Percentiles rank a stretch among this genome's conserved stretches.
These are phyloP conservation scores for Pocillopora grandis DNA, from an alignment of 92 coral and sea anemone species.

Conservation along the genomic window DNA sequence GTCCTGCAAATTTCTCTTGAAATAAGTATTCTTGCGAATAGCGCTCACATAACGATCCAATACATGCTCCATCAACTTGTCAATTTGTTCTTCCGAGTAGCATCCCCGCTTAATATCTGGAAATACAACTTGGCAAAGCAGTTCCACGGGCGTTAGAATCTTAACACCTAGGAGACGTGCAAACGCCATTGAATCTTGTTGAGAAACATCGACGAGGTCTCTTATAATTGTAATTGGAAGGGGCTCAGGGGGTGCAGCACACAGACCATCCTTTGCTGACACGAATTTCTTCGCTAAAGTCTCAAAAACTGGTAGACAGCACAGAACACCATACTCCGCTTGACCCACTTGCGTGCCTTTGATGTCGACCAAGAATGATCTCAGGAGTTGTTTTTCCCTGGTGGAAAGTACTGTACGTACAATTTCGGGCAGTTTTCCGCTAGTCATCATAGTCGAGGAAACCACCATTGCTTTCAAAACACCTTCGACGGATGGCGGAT, in stretches of 20 bases:
- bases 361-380: slow-evolving; percentile 48
- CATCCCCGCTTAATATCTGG: slow-evolving; percentile 37
- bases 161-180: slow-evolving; percentile 54
- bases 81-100: slow-evolving; percentile 53
- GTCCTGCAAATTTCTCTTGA: slow-evolving; percentile 13
- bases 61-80: slow-evolving; percentile 41
- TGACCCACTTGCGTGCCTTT: not conserved
- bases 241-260: slow-evolving; percentile 46
- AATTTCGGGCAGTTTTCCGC: not conserved
- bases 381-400: slow-evolving; percentile 42
- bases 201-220: slow-evolving; percentile 53
- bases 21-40: not conserved
- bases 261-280: slow-evolving; percentile 4
- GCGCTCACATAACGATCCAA: slow-evolving; percentile 31
- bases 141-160: slow-evolving; percentile 28
- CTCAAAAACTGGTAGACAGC: slow-evolving; percentile 59
- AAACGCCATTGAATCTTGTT: slow-evolving; percentile 39
- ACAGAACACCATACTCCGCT: not conserved
- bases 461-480: slow-evolving; percentile 53
- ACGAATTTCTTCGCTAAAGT: slow-evolving; percentile 39
- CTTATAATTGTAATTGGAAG: slow-evolving; percentile 43
- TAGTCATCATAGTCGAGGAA: not conserved
- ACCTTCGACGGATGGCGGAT: slow-evolving; percentile 53
- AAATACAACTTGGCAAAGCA: slow-evolving; percentile 41
- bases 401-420: not conserved